Percentiles rank a stretch among this genome's conserved stretches.
These are phyloP conservation scores for Stigmatopora nigra DNA, from an alignment of 2,113 vertebrate genomes.

Conservation along the genomic window DNA sequence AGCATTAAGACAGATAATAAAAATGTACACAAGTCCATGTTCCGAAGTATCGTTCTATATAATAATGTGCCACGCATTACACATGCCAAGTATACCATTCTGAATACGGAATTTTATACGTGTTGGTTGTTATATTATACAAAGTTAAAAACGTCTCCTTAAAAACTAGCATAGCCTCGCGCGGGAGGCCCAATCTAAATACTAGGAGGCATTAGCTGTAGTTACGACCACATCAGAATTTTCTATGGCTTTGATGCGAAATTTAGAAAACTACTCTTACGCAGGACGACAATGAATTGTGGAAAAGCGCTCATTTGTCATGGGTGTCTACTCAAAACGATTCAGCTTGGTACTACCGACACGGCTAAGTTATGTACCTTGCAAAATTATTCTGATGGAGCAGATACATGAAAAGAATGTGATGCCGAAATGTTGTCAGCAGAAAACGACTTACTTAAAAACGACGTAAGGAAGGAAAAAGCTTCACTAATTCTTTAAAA, in stretches of 20 bases:
- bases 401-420: not conserved
- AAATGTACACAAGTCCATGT: not conserved
- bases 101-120: not conserved
- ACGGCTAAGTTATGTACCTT: not conserved
- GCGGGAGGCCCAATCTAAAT: not conserved
- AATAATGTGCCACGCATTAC: not conserved
- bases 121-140: not conserved
- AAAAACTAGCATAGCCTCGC: not conserved
- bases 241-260: not conserved
- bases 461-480: not conserved
- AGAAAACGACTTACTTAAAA: not conserved
- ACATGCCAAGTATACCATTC: not conserved
- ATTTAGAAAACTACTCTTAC: not conserved
- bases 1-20: not conserved
- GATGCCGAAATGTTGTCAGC: not conserved
- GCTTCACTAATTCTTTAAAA: not conserved
- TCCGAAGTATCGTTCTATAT: not conserved
- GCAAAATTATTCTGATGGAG: not conserved
- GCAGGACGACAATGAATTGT: too few species aligned
- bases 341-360: too few species aligned
- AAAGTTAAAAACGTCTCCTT: not conserved
- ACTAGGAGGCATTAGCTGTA: not conserved
- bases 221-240: not conserved
- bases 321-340: not conserved
- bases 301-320: not conserved